Conservation (phyloP, 1,140 invertebrate species). For the Drosophila repletoides region DNA sequence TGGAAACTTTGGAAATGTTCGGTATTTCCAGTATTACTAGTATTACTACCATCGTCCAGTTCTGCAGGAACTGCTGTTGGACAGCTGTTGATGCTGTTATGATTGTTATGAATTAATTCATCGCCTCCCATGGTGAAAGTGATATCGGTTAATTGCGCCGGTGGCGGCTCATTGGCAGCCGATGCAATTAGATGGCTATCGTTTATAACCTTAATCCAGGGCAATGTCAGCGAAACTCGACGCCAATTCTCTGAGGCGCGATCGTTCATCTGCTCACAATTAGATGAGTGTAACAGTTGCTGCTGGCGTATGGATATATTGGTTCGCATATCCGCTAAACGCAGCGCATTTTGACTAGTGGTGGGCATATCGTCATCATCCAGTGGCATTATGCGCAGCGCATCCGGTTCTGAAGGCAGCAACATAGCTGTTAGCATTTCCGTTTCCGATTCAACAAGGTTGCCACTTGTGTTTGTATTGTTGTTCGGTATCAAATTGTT, state of each 20-base stretch:
- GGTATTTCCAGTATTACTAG: background rate
- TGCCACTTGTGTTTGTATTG: background rate
- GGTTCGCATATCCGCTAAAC: background rate
- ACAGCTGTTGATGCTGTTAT: background rate
- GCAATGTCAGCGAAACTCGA: conserved; percentile 21
- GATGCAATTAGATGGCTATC: background rate
- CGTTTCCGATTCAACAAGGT: conserved; percentile 1
- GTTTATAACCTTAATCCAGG: conserved; percentile 12
- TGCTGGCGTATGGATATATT: background rate
- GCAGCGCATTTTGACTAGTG: conserved; percentile 12
- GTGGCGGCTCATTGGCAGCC: no score
- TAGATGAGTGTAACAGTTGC: background rate
- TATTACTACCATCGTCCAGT: no score
- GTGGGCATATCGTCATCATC: conserved; percentile 8
- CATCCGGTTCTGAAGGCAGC: conserved; percentile 1
- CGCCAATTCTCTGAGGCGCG: conserved; percentile 20
- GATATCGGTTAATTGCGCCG: background rate
- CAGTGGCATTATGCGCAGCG: background rate
- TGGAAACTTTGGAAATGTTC: conserved; percentile 12
- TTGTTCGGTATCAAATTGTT: background rate
- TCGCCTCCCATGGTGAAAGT: conserved; percentile 1
- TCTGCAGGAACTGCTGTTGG: no score
- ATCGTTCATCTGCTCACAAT: no score
- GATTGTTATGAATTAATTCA: background rate
- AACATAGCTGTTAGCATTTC: conserved; percentile 32